A percentile compares a stretch with the other conserved stretches of the same genome.
These are phyloP conservation scores for Cyphomyrmex costatus DNA, from an alignment of 1,140 invertebrate species.

Conservation along the genomic window DNA sequence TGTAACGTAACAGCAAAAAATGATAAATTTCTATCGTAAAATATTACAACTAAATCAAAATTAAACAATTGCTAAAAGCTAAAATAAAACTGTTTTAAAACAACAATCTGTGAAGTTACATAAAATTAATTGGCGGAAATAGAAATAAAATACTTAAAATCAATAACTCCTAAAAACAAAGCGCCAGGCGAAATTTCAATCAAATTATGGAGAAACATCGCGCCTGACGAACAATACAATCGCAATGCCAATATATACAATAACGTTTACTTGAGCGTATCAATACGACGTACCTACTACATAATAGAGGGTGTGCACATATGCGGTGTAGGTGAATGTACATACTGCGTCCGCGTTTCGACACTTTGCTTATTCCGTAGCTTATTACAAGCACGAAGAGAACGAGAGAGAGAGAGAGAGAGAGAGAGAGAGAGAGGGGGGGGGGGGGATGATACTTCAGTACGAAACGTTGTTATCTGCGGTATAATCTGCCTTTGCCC, in stretches of 20 bases:
- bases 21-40: background rate
- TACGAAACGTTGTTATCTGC: slow-evolving; percentile 46
- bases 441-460: slow-evolving; percentile 4
- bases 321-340: background rate
- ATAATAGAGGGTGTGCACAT: slow-evolving; percentile 21
- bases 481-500: slow-evolving; percentile 24
- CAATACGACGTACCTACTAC: background rate
- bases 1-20: background rate
- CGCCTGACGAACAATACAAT: slow-evolving; percentile 25
- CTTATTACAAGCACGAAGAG: slow-evolving; percentile 14
- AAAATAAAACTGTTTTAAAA: background rate
- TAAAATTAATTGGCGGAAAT: background rate
- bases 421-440: background rate
- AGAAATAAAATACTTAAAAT: background rate
- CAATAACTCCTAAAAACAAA: background rate
- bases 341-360: slow-evolving; percentile 32
- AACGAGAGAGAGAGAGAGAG: background rate
- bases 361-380: slow-evolving; percentile 32
- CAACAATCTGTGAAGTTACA: background rate
- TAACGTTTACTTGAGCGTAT: slow-evolving; percentile 43
- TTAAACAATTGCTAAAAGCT: background rate
- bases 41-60: background rate
- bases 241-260: slow-evolving; percentile 19
- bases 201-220: slow-evolving; percentile 7
- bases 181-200: background rate